phyloP scores from a whole-genome alignment of 2,113 vertebrate genomes.

The Marcusenius ussheri region DNA sequence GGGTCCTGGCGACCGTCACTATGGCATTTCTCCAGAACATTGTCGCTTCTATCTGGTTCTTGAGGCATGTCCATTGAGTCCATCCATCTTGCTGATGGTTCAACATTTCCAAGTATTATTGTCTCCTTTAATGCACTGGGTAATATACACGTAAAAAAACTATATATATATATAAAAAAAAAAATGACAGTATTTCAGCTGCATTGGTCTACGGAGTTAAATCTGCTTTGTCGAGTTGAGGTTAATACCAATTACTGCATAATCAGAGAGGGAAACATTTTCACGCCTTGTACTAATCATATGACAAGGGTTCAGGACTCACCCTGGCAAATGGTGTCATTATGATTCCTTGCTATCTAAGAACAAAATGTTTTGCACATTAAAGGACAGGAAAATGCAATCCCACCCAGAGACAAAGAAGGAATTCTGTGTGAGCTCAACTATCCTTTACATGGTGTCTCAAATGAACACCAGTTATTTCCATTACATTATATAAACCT shows the following conservation, averaged over 20 bases:
- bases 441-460: slow-evolving; percentile 26
- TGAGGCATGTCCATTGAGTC: not conserved
- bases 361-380: slow-evolving; percentile 8
- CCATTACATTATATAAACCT: not conserved
- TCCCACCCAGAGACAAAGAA: not conserved
- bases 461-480: slow-evolving; percentile 31
- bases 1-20: not conserved
- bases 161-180: not conserved
- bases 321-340: not conserved
- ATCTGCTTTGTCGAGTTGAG: not conserved
- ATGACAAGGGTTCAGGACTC: not conserved
- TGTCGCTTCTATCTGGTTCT: not conserved
- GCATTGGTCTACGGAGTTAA: not conserved
- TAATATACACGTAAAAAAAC: not conserved
- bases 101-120: not conserved
- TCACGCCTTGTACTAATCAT: slow-evolving; percentile 2
- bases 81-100: not conserved
- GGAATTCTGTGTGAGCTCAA: not conserved
- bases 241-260: slow-evolving; percentile 4
- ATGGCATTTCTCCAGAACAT: not conserved
- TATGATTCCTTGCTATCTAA: not conserved
- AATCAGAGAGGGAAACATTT: not conserved
- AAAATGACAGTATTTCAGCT: not conserved
- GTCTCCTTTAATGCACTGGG: not conserved
- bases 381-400: not conserved